Conservation (phyloP, 2,888 invertebrate species). For the Hoplodrina blanda region DNA sequence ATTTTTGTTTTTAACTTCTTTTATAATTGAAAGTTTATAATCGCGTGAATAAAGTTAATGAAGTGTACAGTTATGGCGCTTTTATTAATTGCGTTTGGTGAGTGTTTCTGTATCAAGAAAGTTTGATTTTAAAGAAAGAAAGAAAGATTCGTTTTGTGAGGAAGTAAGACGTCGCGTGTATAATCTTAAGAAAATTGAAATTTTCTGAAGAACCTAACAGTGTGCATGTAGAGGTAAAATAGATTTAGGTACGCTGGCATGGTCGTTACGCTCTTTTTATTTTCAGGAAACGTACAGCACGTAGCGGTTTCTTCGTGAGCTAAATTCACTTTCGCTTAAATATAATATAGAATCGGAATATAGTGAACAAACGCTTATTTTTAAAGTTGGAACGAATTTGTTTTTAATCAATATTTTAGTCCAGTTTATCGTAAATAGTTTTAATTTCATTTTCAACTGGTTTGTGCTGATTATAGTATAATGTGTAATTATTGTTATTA, state of each 20-base stretch:
- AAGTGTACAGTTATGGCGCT: slow-evolving; percentile 58
- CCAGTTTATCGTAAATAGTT: background rate
- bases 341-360: slow-evolving; percentile 3
- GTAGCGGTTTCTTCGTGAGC: slow-evolving; percentile 6
- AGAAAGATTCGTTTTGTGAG: slow-evolving; percentile 5
- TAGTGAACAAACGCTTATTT: background rate
- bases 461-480: background rate
- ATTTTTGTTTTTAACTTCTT: slow-evolving; percentile 24
- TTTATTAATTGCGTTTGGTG: slow-evolving; percentile 55
- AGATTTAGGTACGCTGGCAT: slow-evolving; percentile 4
- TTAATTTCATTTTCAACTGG: background rate
- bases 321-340: slow-evolving; percentile 40
- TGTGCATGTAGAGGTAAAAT: slow-evolving; percentile 9
- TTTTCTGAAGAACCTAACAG: background rate
- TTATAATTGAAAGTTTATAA: slow-evolving; percentile 47
- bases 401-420: background rate
- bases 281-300: slow-evolving; percentile 18
- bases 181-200: background rate
- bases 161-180: background rate
- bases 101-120: slow-evolving; percentile 46
- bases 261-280: slow-evolving; percentile 39
- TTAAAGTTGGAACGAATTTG: background rate
- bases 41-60: slow-evolving; percentile 47
- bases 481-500: background rate
- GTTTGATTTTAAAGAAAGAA: slow-evolving; percentile 24